These are phyloP conservation scores for Rafetus swinhoei DNA, from an alignment of 2,113 vertebrate genomes.

Conservation along the genomic window DNA sequence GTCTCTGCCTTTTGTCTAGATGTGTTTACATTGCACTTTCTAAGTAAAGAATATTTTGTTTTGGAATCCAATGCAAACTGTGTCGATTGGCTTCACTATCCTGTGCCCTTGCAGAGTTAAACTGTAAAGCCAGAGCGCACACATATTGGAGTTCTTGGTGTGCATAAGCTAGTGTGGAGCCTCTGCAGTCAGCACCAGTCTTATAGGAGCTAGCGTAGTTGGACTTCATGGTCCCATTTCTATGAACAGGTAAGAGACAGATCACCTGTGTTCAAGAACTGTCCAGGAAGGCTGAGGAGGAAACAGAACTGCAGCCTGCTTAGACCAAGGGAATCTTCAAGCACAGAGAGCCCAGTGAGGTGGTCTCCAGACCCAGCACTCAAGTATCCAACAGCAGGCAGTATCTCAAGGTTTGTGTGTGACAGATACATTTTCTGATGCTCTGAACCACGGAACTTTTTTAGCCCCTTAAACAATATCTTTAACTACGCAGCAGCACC, in stretches of 20 bases:
- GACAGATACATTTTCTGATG: background rate
- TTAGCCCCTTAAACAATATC: background rate
- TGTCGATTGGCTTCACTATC: too few species aligned
- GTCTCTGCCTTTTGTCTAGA: too few species aligned
- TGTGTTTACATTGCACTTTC: too few species aligned
- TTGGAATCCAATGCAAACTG: too few species aligned
- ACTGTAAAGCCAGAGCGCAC: background rate
- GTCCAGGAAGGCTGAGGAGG: background rate
- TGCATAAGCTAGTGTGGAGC: background rate
- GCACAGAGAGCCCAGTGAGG: background rate
- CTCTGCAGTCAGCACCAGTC: background rate
- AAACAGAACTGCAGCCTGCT: background rate
- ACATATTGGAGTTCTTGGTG: background rate
- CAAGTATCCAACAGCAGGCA: background rate
- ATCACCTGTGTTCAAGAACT: background rate
- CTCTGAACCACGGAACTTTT: background rate
- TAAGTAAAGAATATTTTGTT: too few species aligned
- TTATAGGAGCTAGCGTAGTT: background rate
- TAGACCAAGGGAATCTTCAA: background rate
- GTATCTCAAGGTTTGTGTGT: background rate
- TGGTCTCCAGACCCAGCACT: too few species aligned
- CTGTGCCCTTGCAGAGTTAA: background rate
- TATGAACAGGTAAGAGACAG: background rate
- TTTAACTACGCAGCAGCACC: accelerated
- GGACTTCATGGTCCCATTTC: background rate